Base-by-base conservation (phyloP, 2,888 invertebrate species). In the Cacoxenus indagator region DNA sequence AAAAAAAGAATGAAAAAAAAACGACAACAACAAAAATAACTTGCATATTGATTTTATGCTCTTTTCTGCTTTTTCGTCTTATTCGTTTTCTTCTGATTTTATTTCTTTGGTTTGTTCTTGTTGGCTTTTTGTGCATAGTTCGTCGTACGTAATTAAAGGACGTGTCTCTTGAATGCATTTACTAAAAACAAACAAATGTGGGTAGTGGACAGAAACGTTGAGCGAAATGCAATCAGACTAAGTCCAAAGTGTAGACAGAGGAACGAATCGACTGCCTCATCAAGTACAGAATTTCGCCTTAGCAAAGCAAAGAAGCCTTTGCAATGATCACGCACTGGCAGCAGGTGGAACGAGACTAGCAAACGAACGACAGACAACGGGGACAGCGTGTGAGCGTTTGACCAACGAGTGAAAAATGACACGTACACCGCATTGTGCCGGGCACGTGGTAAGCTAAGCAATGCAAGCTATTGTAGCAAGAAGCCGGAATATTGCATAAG, bases 81-180 rank as follows among this genome's bases (percentile, higher is more conserved):
- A 64, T 57, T 66, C n/a, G n/a, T n/a, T n/a, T n/a, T n/a, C n/a
- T 64, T 71, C 66, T 69, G 69, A 73, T 62, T 69, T 67, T 70
- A 71, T 74, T 68, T 71, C 67, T 72, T 76, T 73, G 19, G 17
- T 45, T 26, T 37, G 11, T n/a, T 8, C 64, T 68, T 24, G 73
- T 77, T 80, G 67, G 75, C 74, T 73, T 75, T n/a, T n/a, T n/a
- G n/a, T 74, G 65, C 71, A 65, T 65, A 64, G 48, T n/a, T n/a
- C n/a, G n/a, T n/a, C n/a, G n/a, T n/a, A 70, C 84, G 85, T 83
- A 84, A 84, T 81, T 84, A 84, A 82, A 86, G 87, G 86, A 85
- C 85, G 84, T 85, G 85, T 83, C 85, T 80, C n/a, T 76, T 80
- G 75, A 77, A 75, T 74, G 76, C 70, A 27, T 14, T n/a, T 27